These are phyloP conservation scores for Lagorchestes hirsutus DNA, from an alignment of 2,797 vertebrate species.

Conservation along the genomic window DNA sequence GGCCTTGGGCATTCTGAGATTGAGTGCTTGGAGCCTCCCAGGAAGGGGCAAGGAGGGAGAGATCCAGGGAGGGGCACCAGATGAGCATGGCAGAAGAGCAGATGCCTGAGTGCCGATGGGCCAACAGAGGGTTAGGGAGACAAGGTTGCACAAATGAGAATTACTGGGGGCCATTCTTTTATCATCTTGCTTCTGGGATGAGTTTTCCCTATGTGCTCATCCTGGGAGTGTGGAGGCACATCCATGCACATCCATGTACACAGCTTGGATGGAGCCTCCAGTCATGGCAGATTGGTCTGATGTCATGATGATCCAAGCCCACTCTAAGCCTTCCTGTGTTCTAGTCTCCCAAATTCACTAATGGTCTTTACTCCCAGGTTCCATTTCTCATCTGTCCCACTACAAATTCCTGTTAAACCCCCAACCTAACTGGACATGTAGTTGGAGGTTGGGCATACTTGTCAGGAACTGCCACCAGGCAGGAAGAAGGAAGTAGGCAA, in stretches of 20 bases:
- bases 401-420: not conserved
- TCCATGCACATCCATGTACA: not conserved
- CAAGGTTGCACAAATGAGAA: no score
- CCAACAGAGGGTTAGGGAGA: not conserved
- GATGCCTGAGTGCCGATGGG: not conserved
- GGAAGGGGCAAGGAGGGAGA: not conserved
- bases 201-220: not conserved
- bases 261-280: not conserved
- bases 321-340: not conserved
- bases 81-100: not conserved
- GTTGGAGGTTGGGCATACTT: no score
- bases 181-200: not conserved
- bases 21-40: not conserved
- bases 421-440: no score
- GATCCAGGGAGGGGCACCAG: not conserved
- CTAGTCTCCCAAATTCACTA: not conserved
- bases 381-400: not conserved
- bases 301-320: not conserved
- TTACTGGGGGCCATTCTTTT: not conserved
- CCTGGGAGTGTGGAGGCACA: not conserved
- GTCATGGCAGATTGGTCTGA: not conserved
- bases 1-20: not conserved
- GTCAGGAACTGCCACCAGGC: no score
- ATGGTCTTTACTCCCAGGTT: not conserved
- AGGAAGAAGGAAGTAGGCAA: no score